phyloP scores from a whole-genome alignment of 2,888 invertebrate species.

The Lepas anatifera region DNA sequence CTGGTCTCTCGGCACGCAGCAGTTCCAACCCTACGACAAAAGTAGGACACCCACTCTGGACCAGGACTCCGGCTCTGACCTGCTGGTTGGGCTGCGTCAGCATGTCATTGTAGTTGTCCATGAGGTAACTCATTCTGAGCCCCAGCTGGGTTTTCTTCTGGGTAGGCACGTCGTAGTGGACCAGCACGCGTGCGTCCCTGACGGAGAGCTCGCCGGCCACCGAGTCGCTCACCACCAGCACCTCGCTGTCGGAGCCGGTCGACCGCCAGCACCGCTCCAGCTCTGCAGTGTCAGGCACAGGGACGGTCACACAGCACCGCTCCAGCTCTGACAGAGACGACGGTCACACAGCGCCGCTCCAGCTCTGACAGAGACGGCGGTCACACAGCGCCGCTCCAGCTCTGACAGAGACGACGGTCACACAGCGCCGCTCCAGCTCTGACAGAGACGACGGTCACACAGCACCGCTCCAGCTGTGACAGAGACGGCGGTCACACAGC shows the following conservation, averaged over 20 bases:
- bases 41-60: background rate
- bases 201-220: constrained; percentile 49
- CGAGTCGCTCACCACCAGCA: constrained; percentile 56
- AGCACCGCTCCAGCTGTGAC: background rate
- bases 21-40: too few relatives aligned
- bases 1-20: too few relatives aligned
- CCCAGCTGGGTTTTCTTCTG: constrained; percentile 51
- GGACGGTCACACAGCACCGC: background rate
- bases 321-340: background rate
- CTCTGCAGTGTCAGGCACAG: background rate
- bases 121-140: constrained; percentile 52
- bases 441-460: too few relatives aligned
- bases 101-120: constrained; percentile 44
- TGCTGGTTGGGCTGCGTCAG: constrained; percentile 19
- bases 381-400: background rate
- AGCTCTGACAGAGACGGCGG: background rate
- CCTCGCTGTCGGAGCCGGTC: constrained; percentile 27
- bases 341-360: background rate
- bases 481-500: constrained; percentile 1
- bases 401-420: background rate
- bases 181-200: constrained; percentile 49
- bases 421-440: too few relatives aligned
- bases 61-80: background rate
- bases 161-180: constrained; percentile 57
- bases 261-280: constrained; percentile 13